Evolutionary conservation across 2,888 invertebrate genomes (phyloP), one percentile per base, ranked within the genome.

Genomic region (Limulus polyphemus): DNA sequence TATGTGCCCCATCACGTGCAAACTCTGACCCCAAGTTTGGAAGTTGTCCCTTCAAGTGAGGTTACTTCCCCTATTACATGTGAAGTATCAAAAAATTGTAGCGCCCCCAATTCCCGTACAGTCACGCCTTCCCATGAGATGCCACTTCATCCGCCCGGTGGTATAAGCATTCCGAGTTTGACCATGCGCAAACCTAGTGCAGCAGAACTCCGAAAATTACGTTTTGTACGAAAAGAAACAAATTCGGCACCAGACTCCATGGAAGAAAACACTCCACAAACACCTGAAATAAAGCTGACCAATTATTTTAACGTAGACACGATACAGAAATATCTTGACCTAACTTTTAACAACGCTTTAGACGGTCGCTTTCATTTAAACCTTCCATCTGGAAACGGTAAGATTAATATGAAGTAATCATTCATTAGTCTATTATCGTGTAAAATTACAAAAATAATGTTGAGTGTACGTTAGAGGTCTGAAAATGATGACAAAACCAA

Each of bases 161-260:
- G 48, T 11, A 48, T 50, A 12, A 13, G 46, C 16, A 47, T 55
- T 10, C 4, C 59, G 10, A 59, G 65, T 1, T 50, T 62, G 0
- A 58, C 57, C 32, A 62, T 64, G 32, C 49, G 63, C 13, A 56
- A 61, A 9, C 58, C 61, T n/a, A 65, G 67, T 47, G 17, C 50
- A 54, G 59, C 55, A 17, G 57, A 63, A 69, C 71, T 48, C 71
- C 74, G 67, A 71, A 74, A 63, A 62, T 73, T 59, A 59, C 72
- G 74, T 62, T 74, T 75, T 61, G 68, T 74, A 56, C 67, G 74
- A 49, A 76, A 75, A 63, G 74, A 75, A 62, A 75, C 75, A 13
- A 75, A 74, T 61, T 76, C 76, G n/a, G 76, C 76, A 0, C 76
- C 76, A 10, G 75, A 75, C 64, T 74, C 75, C 3, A 74, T 74